A percentile compares a stretch with the other conserved stretches of the same genome.
Conservation (phyloP, 2,797 vertebrate genomes). For the Enteromius thamalakanensis region DNA sequence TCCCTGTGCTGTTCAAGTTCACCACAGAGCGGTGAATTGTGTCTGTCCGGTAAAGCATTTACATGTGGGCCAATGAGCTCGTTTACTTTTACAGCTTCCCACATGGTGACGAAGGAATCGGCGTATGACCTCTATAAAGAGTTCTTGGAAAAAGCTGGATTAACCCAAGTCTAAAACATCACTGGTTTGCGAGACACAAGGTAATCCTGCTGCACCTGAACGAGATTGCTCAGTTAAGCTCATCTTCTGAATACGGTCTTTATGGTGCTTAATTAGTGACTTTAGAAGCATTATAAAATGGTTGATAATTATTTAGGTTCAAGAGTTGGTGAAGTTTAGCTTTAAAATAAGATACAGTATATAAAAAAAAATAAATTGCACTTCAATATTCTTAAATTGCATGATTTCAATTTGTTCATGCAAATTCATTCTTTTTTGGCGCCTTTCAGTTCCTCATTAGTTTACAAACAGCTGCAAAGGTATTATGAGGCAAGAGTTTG, state of each 20-base stretch:
- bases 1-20: slow-evolving; percentile 9
- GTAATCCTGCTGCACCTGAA: neutral
- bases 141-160: slow-evolving; percentile 29
- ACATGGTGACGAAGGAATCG: slow-evolving; percentile 7
- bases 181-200: slow-evolving; percentile 1
- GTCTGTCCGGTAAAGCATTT: slow-evolving; percentile 40
- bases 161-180: neutral
- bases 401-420: slow-evolving; percentile 16
- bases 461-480: slow-evolving; percentile 14
- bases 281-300: neutral
- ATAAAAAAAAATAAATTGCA: neutral
- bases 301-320: neutral
- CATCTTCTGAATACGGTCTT: neutral
- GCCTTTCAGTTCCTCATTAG: slow-evolving; percentile 28
- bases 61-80: slow-evolving; percentile 21
- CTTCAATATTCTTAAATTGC: neutral
- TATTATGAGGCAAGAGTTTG: neutral
- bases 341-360: neutral
- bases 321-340: neutral
- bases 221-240: neutral
- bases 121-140: slow-evolving; percentile 6
- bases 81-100: slow-evolving; percentile 30
- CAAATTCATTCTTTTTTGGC: neutral
- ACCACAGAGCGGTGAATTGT: slow-evolving; percentile 28
- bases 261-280: neutral